These are phyloP conservation scores for Schrankia costaestrigalis DNA, from an alignment of 2,888 invertebrate species.

Conservation along the genomic window DNA sequence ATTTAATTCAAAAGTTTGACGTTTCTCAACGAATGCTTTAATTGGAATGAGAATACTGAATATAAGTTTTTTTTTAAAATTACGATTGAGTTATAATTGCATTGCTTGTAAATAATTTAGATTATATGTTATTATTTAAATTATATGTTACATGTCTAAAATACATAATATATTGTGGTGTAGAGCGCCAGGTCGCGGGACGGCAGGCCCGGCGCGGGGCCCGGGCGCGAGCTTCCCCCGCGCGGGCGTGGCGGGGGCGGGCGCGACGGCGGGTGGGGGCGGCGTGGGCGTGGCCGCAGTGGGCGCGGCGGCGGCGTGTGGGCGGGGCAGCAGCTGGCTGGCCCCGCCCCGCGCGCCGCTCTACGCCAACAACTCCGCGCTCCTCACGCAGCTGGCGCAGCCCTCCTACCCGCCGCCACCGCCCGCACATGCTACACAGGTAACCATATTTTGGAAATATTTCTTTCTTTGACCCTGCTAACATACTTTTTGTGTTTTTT, in stretches of 20 bases:
- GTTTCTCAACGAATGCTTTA: too few species aligned
- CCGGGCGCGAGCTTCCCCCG: constrained; percentile 12
- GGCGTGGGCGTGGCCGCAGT: constrained; percentile 19
- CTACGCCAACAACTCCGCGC: constrained; percentile 71
- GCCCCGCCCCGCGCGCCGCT: constrained; percentile 57
- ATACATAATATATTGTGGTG: not conserved
- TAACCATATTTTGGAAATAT: too few species aligned
- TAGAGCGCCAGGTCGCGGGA: constrained; percentile 49
- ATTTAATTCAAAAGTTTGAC: too few species aligned
- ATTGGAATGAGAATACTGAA: too few species aligned
- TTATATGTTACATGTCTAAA: too few species aligned
- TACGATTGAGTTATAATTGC: too few species aligned
- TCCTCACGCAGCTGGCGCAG: constrained; percentile 83
- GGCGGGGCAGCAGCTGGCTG: constrained; percentile 44
- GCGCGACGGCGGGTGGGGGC: constrained; percentile 32
- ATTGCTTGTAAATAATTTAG: too few species aligned
- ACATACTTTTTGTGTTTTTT: too few species aligned
- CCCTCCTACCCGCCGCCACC: constrained; percentile 80
- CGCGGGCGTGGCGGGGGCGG: constrained; percentile 23
- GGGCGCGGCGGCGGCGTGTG: constrained; percentile 27
- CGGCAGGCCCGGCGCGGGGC: constrained; percentile 11
- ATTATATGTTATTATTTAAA: too few species aligned
- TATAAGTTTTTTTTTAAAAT: too few species aligned
- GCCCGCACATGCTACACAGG: constrained; percentile 41
- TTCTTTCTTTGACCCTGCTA: too few species aligned